Percentiles rank a stretch among this genome's conserved stretches.
Conservation (phyloP, 2,797 vertebrate species). For the Ibycter americanus region DNA sequence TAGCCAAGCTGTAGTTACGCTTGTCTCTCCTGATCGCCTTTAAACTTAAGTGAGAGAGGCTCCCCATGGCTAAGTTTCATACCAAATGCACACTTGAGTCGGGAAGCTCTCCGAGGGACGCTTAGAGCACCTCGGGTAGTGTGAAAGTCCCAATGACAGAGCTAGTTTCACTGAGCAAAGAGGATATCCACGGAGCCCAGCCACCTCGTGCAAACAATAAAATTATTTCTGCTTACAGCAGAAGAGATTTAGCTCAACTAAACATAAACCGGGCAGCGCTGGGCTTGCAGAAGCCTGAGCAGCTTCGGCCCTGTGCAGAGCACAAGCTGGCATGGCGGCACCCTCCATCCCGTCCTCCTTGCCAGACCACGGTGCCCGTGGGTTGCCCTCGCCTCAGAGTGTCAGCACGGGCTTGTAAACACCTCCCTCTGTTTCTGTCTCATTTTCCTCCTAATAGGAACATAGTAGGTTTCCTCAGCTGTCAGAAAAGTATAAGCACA, state of each 20-base stretch:
- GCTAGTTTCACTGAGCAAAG: rapidly evolving
- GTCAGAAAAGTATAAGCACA: neutral
- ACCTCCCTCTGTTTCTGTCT: neutral
- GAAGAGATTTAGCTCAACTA: neutral
- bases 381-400: neutral
- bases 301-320: neutral
- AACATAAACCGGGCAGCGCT: neutral
- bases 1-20: neutral
- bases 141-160: neutral
- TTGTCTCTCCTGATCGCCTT: neutral
- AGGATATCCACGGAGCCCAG: neutral
- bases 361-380: neutral
- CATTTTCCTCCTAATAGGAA: neutral
- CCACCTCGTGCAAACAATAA: too few relatives aligned
- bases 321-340: too few relatives aligned
- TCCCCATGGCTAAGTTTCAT: neutral
- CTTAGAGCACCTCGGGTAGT: neutral
- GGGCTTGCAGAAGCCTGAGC: neutral
- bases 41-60: neutral
- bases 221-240: neutral
- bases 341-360: neutral
- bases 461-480: neutral
- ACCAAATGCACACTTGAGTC: rapidly evolving
- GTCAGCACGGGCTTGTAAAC: neutral
- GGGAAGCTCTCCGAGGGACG: neutral